Base-by-base conservation (phyloP, 2,113 vertebrate genomes). In the Solea senegalensis region DNA sequence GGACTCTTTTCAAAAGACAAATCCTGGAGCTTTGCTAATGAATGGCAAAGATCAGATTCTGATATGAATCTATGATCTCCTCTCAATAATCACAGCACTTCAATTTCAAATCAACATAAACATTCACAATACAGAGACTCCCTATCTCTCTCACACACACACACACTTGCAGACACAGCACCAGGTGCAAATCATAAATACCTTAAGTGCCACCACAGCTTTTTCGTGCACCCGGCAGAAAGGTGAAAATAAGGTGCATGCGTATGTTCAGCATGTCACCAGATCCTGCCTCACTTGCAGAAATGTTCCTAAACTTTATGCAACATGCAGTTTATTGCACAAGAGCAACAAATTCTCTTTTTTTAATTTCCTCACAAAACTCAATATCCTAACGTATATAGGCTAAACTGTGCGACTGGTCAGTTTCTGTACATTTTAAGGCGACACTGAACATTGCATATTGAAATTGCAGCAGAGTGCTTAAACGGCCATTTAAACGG, bases 171-270 rank as follows among this genome's bases (percentile, higher is more conserved):
- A 51, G 73, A 58, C 46, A 27, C 73, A 86, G 81, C 87, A 84
- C 69, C 81, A 88, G 84, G 82, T 88, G 83, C 75, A 86, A 73
- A 88, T 85, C 65, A 74, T 83, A 84, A 85, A 90, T 86, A 83
- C 76, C 83, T 79, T 41, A 88, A 63, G 50, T 74, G 71, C 66
- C 59, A 64, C 76, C 26, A 65, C 66, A 82, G 74, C 74, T 85
- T 59, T 85, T 34, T 83, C 78, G 80, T 72, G 21, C 53, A 65
- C 21, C 45, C 75, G 69, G 77, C 59, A 75, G 61, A 79, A 83
- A 77, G 59, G 62, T 78, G 81, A 76, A 82, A 76, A 76, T 61
- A 73, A 81, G 46, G 74, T 69, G 26, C 26, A 40, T 50, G 41
- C 27, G 7, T 52, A 60, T 81, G 67, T 84, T 78, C 63, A 63